Evolutionary conservation across 2,113 vertebrate species (phyloP).

Genomic region (Catagonus wagneri): DNA sequence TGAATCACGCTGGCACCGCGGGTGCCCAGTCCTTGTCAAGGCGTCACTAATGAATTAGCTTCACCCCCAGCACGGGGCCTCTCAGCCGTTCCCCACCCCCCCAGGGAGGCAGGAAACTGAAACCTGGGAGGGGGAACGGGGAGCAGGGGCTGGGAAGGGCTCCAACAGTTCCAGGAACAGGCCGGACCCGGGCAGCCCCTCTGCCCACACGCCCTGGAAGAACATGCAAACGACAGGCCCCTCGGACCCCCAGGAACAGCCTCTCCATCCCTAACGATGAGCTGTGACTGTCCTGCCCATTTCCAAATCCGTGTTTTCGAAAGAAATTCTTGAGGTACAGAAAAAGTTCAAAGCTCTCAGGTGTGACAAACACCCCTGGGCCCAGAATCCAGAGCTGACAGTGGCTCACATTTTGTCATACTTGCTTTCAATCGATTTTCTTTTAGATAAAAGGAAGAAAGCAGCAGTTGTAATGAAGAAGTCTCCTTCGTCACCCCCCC

Average conservation of each 20-base stretch:
- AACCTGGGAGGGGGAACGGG: not conserved
- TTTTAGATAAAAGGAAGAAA: not conserved
- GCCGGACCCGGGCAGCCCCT: not conserved
- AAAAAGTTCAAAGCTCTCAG: not conserved
- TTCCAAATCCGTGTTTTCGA: not conserved
- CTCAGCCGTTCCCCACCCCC: conserved; percentile 24
- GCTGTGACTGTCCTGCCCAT: not conserved
- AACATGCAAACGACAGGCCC: not conserved
- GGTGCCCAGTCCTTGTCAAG: conserved; percentile 61
- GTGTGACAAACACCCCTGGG: not conserved
- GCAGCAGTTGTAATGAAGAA: not conserved
- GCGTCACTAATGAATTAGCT: conserved; percentile 73
- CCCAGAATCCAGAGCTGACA: not conserved
- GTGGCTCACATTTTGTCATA: not conserved
- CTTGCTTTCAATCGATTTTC: not conserved
- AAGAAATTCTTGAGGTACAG: conserved; percentile 10
- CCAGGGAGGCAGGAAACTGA: conserved; percentile 58
- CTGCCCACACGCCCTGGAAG: not conserved
- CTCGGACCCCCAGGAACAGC: not conserved
- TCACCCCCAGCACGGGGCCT: conserved; percentile 45
- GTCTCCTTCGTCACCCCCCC: not conserved
- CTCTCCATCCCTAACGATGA: not conserved
- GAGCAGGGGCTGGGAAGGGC: too few species aligned
- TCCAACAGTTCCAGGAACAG: not conserved
- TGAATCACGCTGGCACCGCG: conserved; percentile 67